phyloP scores from a whole-genome alignment of 2,113 vertebrate species.

The Oncorhynchus clarkii region DNA sequence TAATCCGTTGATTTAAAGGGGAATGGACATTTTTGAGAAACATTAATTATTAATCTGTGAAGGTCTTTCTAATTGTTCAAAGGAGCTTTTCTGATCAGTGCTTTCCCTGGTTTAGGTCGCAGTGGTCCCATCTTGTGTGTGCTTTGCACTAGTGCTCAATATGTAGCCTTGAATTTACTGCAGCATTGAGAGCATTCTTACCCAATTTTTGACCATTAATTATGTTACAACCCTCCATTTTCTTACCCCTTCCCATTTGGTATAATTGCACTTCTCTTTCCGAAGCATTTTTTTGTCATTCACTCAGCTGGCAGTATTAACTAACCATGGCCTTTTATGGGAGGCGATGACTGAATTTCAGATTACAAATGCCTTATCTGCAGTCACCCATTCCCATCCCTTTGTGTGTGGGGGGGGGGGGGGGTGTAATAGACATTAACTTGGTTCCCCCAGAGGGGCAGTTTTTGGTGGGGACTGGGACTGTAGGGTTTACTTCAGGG shows the following conservation, averaged over 20 bases:
- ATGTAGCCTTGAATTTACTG: conserved; percentile 37
- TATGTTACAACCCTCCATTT: conserved; percentile 25
- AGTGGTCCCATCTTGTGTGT: conserved; percentile 19
- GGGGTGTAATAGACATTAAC: neutral
- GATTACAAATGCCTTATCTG: neutral
- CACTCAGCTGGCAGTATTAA: conserved; percentile 3
- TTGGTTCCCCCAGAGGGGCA: conserved; percentile 21
- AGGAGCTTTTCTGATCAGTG: conserved; percentile 16
- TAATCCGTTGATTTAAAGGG: conserved; percentile 51
- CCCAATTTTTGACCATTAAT: conserved; percentile 20
- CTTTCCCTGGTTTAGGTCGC: neutral
- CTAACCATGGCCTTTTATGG: conserved; percentile 2
- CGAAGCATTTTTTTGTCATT: neutral
- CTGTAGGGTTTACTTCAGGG: conserved; percentile 1
- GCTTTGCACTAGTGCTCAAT: conserved; percentile 43
- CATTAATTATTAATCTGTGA: conserved; percentile 42
- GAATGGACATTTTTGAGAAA: conserved; percentile 46
- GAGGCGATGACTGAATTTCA: neutral
- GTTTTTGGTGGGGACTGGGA: neutral
- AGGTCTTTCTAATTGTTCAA: neutral
- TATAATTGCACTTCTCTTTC: conserved; percentile 29
- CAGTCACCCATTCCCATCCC: neutral
- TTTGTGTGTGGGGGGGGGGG: too few relatives aligned
- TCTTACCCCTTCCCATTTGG: conserved; percentile 16
- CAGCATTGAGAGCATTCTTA: conserved; percentile 20